These are phyloP conservation scores for Hystrix cristata DNA, from an alignment of 2,113 vertebrate species.

Conservation along the genomic window DNA sequence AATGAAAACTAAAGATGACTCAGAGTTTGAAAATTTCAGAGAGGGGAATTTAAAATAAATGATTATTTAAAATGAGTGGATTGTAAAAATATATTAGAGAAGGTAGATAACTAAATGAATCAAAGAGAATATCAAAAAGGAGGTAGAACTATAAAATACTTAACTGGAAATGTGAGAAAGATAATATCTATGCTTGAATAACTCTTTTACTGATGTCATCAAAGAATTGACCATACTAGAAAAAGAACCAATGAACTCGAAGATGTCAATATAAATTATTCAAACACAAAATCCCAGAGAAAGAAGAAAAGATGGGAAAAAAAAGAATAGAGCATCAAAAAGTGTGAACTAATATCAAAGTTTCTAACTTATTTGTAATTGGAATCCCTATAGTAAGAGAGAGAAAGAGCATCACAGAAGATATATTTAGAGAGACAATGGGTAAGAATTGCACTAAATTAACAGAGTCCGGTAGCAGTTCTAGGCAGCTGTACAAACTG, in stretches of 20 bases:
- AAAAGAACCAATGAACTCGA: not conserved
- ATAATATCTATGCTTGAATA: not conserved
- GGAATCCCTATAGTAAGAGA: not conserved
- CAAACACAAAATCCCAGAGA: not conserved
- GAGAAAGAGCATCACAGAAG: not conserved
- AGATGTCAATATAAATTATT: not conserved
- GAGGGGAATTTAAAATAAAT: not conserved
- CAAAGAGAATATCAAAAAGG: not conserved
- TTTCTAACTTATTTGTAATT: not conserved
- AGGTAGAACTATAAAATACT: not conserved
- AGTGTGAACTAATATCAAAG: no score
- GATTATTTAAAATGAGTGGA: not conserved
- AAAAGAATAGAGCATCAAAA: not conserved
- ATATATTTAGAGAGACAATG: not conserved
- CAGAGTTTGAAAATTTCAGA: not conserved
- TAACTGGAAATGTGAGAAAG: not conserved
- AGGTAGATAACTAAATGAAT: not conserved
- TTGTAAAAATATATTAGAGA: not conserved
- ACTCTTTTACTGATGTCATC: not conserved
- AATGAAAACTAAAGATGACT: not conserved
- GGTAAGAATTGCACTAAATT: not conserved
- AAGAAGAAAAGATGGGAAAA: not conserved
- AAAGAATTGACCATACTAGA: not conserved
- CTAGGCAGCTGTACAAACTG: not conserved
- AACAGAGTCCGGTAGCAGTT: not conserved